Evolutionary conservation across 2,888 invertebrate species (phyloP), one percentile per base, ranked within the genome.

Genomic region (Panorpa germanica): DNA sequence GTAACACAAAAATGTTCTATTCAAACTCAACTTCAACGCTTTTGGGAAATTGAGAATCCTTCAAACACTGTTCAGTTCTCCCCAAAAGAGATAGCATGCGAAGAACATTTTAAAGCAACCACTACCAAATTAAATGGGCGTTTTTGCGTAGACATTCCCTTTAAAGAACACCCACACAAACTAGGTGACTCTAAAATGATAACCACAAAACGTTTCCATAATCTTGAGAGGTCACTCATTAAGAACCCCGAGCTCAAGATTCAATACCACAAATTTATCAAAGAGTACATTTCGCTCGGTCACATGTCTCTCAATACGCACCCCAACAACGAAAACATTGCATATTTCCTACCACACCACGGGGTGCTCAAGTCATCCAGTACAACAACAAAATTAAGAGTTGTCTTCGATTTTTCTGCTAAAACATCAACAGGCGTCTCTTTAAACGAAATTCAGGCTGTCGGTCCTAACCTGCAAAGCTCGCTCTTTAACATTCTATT

Each of bases 401-500:
- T 37, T 5, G 34, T 34, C 9, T 35, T 36, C 16, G 34, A 37
- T 12, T 36, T 32, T 9, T 38, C 36, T 1, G 32, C 33, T 6
- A 39, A 38, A 30, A 37, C 37, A 18, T 23, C 28, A 5, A 27
- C 37, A 7, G 38, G 41, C 2, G 23, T 36, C 9, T 39, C 40
- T 14, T 27, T 43, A 3, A 48, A 45, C 32, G 41, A 43, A 4
- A 28, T 36, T 5, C 36, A 45, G 25, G 29, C 36, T 23, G 29
- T 37, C 4, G 48, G 47, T 1, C 45, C 45, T 2, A 34, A 33
- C 3, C 15, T 45, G 6, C 43, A 45, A 30, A 32, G 38, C 9
- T 39, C 43, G 24, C 22, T 48, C 3, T 28, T 32, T 6, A 31
- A 36, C 20, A 38, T 39, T 2, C 18, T 40, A 6, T 4, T 35